phyloP scores from a whole-genome alignment of 2,113 vertebrate genomes.

The Tetraodon nigroviridis region DNA sequence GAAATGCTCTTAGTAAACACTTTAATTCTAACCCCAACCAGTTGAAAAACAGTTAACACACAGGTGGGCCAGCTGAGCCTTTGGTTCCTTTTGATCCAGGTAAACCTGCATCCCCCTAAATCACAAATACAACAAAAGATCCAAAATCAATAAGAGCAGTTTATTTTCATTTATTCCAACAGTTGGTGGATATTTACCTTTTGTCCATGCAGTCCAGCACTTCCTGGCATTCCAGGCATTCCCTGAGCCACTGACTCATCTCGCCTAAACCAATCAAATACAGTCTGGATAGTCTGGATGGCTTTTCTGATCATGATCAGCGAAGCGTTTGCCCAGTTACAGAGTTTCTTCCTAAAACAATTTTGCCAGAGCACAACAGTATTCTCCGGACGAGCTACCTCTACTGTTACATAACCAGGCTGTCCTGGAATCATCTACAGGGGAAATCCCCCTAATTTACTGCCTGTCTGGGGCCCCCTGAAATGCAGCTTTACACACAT shows the following conservation, averaged over 20 bases:
- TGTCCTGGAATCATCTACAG: conserved; percentile 62
- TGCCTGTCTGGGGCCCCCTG: conserved; percentile 26
- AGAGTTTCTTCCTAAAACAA: conserved; percentile 57
- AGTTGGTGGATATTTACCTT: conserved; percentile 59
- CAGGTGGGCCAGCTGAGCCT: conserved; percentile 62
- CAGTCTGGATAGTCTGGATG: conserved; percentile 43
- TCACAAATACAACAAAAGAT: conserved; percentile 8
- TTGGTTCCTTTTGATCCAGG: conserved; percentile 65
- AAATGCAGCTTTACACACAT: neutral
- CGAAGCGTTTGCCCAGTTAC: conserved; percentile 44
- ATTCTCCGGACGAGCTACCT: conserved; percentile 46
- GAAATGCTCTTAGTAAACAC: neutral
- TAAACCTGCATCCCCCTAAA: conserved; percentile 71
- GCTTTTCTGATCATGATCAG: conserved; percentile 43
- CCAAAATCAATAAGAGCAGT: neutral
- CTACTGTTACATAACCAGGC: conserved; percentile 61
- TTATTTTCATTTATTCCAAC: neutral
- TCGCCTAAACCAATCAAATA: conserved; percentile 38
- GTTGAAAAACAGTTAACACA: conserved; percentile 45
- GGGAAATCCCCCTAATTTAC: conserved; percentile 61
- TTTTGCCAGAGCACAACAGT: conserved; percentile 37
- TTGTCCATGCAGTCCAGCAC: conserved; percentile 62
- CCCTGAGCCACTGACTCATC: conserved; percentile 75
- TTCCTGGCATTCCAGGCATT: conserved; percentile 72
- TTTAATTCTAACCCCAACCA: neutral